These are phyloP conservation scores for Circaetus cinerascens DNA, from an alignment of 2,113 vertebrate genomes.

Conservation along the genomic window DNA sequence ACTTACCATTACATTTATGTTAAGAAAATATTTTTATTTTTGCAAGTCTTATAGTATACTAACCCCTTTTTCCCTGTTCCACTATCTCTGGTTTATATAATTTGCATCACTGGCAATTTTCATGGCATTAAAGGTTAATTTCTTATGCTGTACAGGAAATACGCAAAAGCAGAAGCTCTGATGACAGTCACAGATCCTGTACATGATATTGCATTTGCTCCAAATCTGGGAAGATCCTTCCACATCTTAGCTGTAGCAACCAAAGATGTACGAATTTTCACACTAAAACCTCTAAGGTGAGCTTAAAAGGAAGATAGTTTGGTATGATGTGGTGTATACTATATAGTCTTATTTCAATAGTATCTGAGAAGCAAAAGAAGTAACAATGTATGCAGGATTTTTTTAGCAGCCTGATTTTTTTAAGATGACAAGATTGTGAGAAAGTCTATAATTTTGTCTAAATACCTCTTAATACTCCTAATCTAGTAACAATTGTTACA, in stretches of 20 bases:
- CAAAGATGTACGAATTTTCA: slow-evolving; percentile 97
- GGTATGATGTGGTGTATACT: not conserved
- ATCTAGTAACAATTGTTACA: not conserved
- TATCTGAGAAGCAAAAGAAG: not conserved
- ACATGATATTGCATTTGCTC: slow-evolving; percentile 94
- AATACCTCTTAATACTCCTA: not conserved
- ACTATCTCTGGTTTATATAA: not conserved
- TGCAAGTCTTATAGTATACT: not conserved
- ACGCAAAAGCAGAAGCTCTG: slow-evolving; percentile 93
- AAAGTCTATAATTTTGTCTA: not conserved
- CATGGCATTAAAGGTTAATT: not conserved
- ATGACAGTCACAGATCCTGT: slow-evolving; percentile 95
- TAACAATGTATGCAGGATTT: not conserved
- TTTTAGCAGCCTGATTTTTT: not conserved
- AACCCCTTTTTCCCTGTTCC: not conserved
- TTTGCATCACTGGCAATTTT: not conserved
- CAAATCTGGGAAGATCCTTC: slow-evolving; percentile 96
- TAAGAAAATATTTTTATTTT: not conserved
- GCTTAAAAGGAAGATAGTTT: not conserved
- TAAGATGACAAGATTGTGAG: not conserved
- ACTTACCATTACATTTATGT: not conserved
- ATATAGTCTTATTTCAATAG: not conserved
- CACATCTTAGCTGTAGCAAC: slow-evolving; percentile 96
- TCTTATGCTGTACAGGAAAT: slow-evolving; percentile 80
- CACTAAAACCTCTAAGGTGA: slow-evolving; percentile 92